phyloP scores from a whole-genome alignment of 2,797 vertebrate genomes.

The Capromys pilorides region DNA sequence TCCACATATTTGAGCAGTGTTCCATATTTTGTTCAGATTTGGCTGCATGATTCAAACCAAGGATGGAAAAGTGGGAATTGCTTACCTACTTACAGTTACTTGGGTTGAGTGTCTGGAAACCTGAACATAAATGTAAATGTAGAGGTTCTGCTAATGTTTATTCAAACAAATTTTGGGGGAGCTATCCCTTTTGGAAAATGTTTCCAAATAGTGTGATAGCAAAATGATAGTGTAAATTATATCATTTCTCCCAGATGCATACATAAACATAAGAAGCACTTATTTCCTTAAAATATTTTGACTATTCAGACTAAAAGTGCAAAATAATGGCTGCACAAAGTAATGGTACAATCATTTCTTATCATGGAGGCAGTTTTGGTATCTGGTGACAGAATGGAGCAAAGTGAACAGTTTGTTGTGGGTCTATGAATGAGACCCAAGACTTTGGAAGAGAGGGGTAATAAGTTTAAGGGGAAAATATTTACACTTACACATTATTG shows the following conservation, averaged over 20 bases:
- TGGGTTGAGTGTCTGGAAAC: neutral
- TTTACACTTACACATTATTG: constrained; percentile 21
- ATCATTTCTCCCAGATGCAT: constrained; percentile 60
- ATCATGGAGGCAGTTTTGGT: neutral
- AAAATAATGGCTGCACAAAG: constrained; percentile 1
- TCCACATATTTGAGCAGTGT: neutral
- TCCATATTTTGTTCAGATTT: constrained; percentile 27
- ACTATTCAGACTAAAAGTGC: constrained; percentile 35
- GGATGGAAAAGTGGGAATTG: neutral
- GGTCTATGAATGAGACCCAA: neutral
- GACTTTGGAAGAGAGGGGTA: neutral
- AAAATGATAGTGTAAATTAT: constrained; percentile 69
- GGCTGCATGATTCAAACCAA: neutral
- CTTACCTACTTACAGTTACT: neutral
- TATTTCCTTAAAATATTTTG: constrained; percentile 59
- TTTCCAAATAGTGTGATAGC: constrained; percentile 55
- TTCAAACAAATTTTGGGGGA: constrained; percentile 57
- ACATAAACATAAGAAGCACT: constrained; percentile 22
- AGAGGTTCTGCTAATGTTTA: neutral
- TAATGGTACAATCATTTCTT: neutral
- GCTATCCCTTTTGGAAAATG: constrained; percentile 36
- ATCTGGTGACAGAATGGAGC: neutral
- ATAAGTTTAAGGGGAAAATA: constrained; percentile 2
- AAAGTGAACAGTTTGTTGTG: neutral
- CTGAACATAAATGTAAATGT: neutral